These are phyloP conservation scores for Acridotheres tristis DNA, from an alignment of 2,797 vertebrate species.

Conservation along the genomic window DNA sequence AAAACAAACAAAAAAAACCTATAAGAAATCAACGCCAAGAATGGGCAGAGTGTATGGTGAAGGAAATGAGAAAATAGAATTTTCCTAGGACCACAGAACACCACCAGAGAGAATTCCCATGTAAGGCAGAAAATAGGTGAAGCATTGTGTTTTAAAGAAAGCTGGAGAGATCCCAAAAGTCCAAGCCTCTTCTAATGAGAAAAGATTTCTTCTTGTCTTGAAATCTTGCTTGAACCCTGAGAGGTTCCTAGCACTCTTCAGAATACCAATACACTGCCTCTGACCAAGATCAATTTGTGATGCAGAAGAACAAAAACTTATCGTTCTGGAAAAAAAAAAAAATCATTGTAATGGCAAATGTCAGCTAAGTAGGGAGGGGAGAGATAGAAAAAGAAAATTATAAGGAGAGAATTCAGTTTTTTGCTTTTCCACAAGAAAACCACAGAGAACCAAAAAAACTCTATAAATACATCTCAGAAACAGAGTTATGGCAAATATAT, in stretches of 20 bases:
- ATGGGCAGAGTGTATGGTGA: not conserved
- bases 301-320: not conserved
- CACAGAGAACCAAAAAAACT: not conserved
- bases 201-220: not conserved
- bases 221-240: not conserved
- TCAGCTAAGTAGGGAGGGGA: not conserved
- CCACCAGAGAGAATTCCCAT: not conserved
- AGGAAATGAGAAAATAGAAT: not conserved
- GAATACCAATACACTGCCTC: not conserved
- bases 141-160: not conserved
- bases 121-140: not conserved
- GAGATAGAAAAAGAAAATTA: not conserved
- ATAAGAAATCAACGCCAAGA: not conserved
- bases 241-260: not conserved
- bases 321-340: not conserved
- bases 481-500: not conserved
- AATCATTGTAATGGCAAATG: not conserved
- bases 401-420: not conserved
- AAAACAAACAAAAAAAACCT: not conserved
- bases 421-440: no score
- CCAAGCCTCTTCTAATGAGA: not conserved
- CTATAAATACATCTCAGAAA: not conserved
- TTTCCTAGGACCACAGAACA: not conserved
- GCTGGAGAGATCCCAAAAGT: fast-evolving
- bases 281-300: not conserved